These are phyloP conservation scores for Cephalopachus bancanus DNA, from an alignment of 2,797 vertebrate species.

Conservation along the genomic window DNA sequence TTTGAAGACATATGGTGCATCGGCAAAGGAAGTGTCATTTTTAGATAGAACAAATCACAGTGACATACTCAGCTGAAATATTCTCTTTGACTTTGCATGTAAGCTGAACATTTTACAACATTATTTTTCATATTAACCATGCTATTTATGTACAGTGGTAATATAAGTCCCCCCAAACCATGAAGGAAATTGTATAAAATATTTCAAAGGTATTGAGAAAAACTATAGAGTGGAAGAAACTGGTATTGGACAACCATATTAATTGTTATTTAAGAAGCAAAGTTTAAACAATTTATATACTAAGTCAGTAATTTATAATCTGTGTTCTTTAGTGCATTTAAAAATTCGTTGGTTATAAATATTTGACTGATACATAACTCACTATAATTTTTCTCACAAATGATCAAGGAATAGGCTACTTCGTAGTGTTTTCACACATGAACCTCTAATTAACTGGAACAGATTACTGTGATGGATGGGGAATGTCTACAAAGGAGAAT, in stretches of 20 bases:
- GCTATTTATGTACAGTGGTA: neutral
- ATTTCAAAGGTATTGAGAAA: neutral
- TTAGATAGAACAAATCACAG: neutral
- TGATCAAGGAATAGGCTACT: neutral
- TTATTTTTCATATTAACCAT: neutral
- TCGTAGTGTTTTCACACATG: neutral
- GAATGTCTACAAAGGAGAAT: neutral
- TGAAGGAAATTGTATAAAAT: neutral
- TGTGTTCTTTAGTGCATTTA: neutral
- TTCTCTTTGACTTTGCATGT: neutral
- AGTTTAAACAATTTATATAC: neutral
- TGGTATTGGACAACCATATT: neutral
- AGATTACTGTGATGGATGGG: neutral
- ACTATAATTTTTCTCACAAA: neutral
- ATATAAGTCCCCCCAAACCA: neutral
- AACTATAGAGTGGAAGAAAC: neutral
- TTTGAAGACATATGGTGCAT: neutral
- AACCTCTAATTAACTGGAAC: neutral
- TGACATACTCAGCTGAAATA: neutral
- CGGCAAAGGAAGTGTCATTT: neutral
- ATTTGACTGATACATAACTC: neutral
- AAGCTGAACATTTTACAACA: neutral
- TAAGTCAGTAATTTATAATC: neutral
- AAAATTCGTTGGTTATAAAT: neutral
- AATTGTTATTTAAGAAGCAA: neutral